Evolutionary conservation across 2,797 vertebrate genomes (phyloP).

Genomic region (Syncerus caffer): DNA sequence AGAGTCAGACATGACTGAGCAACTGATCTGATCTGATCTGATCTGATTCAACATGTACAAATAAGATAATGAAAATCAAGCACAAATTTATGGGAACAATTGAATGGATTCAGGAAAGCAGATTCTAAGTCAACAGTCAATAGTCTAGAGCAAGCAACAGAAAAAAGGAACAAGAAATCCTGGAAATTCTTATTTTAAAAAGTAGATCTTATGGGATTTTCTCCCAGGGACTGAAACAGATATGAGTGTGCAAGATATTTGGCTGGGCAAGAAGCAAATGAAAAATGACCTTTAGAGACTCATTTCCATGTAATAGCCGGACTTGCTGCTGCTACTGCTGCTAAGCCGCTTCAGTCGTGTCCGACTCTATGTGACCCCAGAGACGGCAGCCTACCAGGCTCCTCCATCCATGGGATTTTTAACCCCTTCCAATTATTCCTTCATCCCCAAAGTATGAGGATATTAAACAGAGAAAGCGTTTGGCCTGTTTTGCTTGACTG

Average conservation of each 20-base stretch:
- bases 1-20: too few species aligned
- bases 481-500: neutral
- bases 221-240: neutral
- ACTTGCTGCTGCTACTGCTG: neutral
- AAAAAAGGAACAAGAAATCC: neutral
- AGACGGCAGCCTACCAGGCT: too few species aligned
- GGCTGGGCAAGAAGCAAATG: neutral
- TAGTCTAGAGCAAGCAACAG: neutral
- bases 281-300: neutral
- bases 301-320: neutral
- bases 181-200: neutral
- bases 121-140: neutral
- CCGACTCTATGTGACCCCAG: too few species aligned
- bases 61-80: neutral
- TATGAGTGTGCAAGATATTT: neutral
- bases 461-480: neutral
- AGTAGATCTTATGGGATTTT: neutral
- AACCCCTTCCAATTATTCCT: neutral
- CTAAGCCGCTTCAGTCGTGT: too few species aligned
- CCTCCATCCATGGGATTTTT: too few species aligned
- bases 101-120: neutral
- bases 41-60: neutral
- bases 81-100: neutral
- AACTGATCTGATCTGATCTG: too few species aligned
- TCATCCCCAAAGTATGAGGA: neutral